phyloP scores from a whole-genome alignment of 2,113 vertebrate species.

The Entelurus aequoreus region DNA sequence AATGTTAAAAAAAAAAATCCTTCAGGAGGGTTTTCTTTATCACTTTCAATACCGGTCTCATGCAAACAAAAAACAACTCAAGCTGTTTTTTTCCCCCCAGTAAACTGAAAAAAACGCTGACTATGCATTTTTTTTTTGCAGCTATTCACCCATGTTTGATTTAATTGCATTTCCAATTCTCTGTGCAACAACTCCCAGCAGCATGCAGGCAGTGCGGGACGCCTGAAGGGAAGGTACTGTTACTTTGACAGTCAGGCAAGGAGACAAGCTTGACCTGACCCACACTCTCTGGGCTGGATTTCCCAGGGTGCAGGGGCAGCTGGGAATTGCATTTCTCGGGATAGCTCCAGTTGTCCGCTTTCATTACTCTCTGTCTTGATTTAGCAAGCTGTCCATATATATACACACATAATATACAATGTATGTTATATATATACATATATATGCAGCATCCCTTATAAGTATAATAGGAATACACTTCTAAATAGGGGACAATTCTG shows the following conservation, averaged over 20 bases:
- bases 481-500: no score
- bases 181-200: slow-evolving; percentile 49
- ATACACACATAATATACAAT: not conserved
- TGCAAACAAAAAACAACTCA: slow-evolving; percentile 18
- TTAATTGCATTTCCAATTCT: slow-evolving; percentile 75
- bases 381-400: not conserved
- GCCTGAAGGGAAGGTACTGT: slow-evolving; percentile 61
- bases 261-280: slow-evolving; percentile 66
- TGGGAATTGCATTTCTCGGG: slow-evolving; percentile 51
- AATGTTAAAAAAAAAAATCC: slow-evolving; percentile 31
- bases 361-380: slow-evolving; percentile 17
- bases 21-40: slow-evolving; percentile 27
- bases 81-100: slow-evolving; percentile 37
- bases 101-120: slow-evolving; percentile 57
- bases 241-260: slow-evolving; percentile 68
- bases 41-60: slow-evolving; percentile 39
- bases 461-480: no score
- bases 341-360: slow-evolving; percentile 28
- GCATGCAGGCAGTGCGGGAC: slow-evolving; percentile 50
- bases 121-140: slow-evolving; percentile 62
- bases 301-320: slow-evolving; percentile 55
- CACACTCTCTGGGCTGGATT: slow-evolving; percentile 51
- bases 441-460: no score
- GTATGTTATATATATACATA: no score
- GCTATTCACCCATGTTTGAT: slow-evolving; percentile 70